Evolutionary conservation across 2,797 vertebrate genomes (phyloP), one percentile per base, ranked within the genome.

Genomic region (Phataginus tricuspis): DNA sequence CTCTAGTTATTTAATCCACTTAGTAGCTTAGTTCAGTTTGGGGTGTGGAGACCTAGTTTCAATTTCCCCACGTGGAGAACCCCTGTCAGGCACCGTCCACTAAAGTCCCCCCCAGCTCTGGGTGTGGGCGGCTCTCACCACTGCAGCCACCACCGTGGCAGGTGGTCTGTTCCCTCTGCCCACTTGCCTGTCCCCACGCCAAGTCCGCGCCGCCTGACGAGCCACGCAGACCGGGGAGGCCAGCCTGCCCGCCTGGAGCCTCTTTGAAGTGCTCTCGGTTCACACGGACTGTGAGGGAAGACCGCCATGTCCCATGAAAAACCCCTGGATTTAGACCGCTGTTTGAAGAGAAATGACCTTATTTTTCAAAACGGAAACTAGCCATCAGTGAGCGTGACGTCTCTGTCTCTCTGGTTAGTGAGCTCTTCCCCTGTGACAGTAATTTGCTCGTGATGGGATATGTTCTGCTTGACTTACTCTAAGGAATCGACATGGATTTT

Each of bases 121-220:
- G 45, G 2, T 45, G 45, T 45, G 45, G 45, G 45, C 12, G 12
- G 45, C 45, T 45, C 45, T 45, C 45, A 45, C 10, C 13, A 10
- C 37, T 2, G 0, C 34, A 25, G 34, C 1, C 19, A 1, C 1
- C 2, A 15, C 12, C 37, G 0, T 1, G 2, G 19, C 37, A 0
- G 2, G 39, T 0, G 53, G 77, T 45, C 66, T 71, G 53, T 71
- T 49, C 88, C 77, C 2, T 10, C 64, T 7, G 37, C 11, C 51
- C 14, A 0, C 7, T 2, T 5, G 75, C 63, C 63, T 45, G 1
- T 34, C 51, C 74, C 63, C 0, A 21, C 21, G 14, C 14, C 15
- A 19, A 10, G 16, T 4, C 63, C 74, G 0, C 0, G 0, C 49
- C 11, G 49, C 51, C 63, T 7, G 4, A 0, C 3, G 55, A 13